Conservation (phyloP, 2,888 invertebrate species). For the Mystacides longicornis region DNA sequence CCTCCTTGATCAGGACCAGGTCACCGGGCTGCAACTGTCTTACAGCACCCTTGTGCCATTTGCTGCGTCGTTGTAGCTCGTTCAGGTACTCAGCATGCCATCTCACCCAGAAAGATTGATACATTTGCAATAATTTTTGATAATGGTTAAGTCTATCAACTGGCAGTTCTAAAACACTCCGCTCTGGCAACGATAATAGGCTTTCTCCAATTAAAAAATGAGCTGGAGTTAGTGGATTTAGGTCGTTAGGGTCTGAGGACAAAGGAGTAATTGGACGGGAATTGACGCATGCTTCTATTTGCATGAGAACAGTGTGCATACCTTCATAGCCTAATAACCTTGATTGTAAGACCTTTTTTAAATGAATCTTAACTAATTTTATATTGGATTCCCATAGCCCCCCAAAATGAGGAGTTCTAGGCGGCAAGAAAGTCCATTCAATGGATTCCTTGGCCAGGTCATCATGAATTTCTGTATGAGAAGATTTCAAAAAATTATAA, state of each 20-base stretch:
- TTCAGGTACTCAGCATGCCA: not conserved
- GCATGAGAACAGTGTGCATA: not conserved
- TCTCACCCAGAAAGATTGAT: not conserved
- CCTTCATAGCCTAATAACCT: not conserved
- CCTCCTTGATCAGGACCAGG: not conserved
- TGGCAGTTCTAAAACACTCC: not conserved
- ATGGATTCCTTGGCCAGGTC: not conserved
- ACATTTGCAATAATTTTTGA: not conserved
- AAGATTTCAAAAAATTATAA: not conserved
- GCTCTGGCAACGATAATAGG: constrained; percentile 2
- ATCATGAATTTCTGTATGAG: not conserved
- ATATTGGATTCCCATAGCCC: too few relatives aligned
- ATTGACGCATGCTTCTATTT: constrained; percentile 1
- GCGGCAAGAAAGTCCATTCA: too few relatives aligned
- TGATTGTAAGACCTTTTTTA: constrained; percentile 5
- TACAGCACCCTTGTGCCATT: not conserved
- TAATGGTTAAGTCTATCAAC: not conserved
- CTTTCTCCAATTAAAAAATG: constrained; percentile 2
- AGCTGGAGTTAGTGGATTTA: not conserved
- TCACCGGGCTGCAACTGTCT: not conserved
- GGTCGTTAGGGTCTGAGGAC: not conserved
- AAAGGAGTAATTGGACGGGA: not conserved
- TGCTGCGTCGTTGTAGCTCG: not conserved
- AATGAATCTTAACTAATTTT: too few relatives aligned
- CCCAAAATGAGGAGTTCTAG: too few relatives aligned